Base-by-base conservation (phyloP, 1,140 invertebrate species). In the Myzus persicae region DNA sequence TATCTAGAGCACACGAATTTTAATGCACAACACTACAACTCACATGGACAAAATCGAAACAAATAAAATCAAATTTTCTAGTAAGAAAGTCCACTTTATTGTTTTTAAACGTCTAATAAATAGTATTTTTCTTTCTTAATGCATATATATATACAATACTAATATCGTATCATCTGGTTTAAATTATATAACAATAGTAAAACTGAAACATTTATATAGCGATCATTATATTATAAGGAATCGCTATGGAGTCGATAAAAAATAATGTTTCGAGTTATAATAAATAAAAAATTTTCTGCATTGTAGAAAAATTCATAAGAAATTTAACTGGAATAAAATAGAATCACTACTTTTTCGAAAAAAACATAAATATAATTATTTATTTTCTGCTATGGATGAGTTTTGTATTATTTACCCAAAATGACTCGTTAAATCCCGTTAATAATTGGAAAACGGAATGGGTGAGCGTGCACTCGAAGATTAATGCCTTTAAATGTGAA, bases 401-500 rank as follows among this genome's bases (percentile, higher is more conserved):
- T 51, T 51, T 88, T 54, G 38, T 31, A n/a, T 44, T 90, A 44
- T n/a, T 42, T 11, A 54, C 38, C 9, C 38, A 22, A 42, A 67
- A 67, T 90, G 42, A 89, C 36, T 90, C 18, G 36, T 31, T 31
- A 40, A 59, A 51, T 90, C 2, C 31, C 18, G 26, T 44, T 31
- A 44, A 44, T 44, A 38, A 59, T 90, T n/a, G 26, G 2, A 90
- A 90, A 67, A 7, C 2, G 40, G 0, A 54, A 54, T 51, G 48
- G 3, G 2, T 48, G 22, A 24, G 46, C 20, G 48, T n/a, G 54
- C 14, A 31, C 91, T 1, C 20, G 9, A 82, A 82, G 91, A 92
- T 92, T 92, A 82, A 82, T 48, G 42, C 59, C n/a, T 42, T 46
- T 46, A 81, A 51, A 92, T 36, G n/a, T 4, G n/a, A 82, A 76